These are phyloP conservation scores for Rhagoletis zephyria DNA, from an alignment of 1,140 invertebrate species.

Conservation along the genomic window DNA sequence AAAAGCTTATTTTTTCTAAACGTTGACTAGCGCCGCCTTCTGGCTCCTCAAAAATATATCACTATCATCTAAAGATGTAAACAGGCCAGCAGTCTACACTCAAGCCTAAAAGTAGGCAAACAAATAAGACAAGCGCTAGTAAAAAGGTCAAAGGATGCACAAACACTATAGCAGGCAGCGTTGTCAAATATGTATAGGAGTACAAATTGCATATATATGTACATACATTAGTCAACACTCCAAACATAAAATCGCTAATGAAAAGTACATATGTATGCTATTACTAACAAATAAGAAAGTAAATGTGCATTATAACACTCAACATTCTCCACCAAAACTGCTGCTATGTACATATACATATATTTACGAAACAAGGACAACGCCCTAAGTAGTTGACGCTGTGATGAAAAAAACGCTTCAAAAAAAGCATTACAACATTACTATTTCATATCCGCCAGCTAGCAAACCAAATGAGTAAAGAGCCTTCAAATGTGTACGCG, in stretches of 20 bases:
- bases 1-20: too few relatives aligned
- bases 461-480: neutral
- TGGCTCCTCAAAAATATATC: too few relatives aligned
- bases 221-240: neutral
- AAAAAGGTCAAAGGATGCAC: neutral
- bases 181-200: neutral
- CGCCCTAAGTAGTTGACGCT: neutral
- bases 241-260: neutral
- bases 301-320: neutral
- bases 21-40: too few relatives aligned
- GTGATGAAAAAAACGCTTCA: neutral
- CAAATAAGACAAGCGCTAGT: neutral
- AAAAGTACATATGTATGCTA: neutral
- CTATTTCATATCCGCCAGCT: too few relatives aligned
- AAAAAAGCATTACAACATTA: neutral
- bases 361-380: neutral
- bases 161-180: neutral
- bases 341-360: neutral
- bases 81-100: neutral
- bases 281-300: neutral
- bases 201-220: neutral
- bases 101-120: conserved; percentile 21
- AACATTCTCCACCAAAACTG: neutral
- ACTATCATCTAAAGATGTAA: too few relatives aligned
- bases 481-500: neutral